These are phyloP conservation scores for Agrilus biguttatus DNA, from an alignment of 2,888 invertebrate genomes.

Conservation along the genomic window DNA sequence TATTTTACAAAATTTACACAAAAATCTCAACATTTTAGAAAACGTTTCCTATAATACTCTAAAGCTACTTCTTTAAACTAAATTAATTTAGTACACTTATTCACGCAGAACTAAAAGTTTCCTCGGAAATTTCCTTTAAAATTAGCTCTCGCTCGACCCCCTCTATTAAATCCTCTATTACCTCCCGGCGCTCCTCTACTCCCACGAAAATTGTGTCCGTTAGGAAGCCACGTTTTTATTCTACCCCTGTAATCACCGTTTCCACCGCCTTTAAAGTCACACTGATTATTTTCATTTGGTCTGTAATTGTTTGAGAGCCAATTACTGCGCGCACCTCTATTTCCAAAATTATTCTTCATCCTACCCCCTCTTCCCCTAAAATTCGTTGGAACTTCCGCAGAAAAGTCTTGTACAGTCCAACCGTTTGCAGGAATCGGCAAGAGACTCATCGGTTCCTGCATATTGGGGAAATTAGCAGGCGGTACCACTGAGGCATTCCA, in stretches of 20 bases:
- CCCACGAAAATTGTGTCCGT: conserved; percentile 8
- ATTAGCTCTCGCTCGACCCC: conserved; percentile 21
- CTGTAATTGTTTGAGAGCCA: too few relatives aligned
- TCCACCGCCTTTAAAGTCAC: not conserved
- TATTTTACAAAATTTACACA: too few relatives aligned
- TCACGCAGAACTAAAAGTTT: conserved; percentile 9
- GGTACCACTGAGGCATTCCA: not conserved
- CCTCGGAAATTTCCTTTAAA: conserved; percentile 25
- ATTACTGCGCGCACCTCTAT: conserved; percentile 6
- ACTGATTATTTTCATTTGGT: too few relatives aligned
- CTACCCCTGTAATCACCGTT: conserved; percentile 3
- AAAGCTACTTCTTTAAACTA: too few relatives aligned
- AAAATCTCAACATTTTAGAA: too few relatives aligned
- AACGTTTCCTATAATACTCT: too few relatives aligned
- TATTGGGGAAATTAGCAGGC: not conserved
- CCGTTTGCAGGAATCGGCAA: not conserved
- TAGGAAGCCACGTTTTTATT: not conserved
- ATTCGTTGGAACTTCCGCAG: not conserved
- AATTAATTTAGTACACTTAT: too few relatives aligned
- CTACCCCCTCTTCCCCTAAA: conserved; percentile 11
- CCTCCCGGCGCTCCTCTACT: conserved; percentile 4
- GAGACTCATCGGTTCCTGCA: not conserved
- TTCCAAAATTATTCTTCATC: conserved; percentile 15
- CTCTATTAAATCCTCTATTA: conserved; percentile 6
- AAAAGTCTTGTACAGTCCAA: conserved; percentile 3